A percentile compares a stretch with the other conserved stretches of the same genome.
Evolutionary conservation across 2,888 invertebrate genomes (phyloP).

Genomic region (Alitta virens): DNA sequence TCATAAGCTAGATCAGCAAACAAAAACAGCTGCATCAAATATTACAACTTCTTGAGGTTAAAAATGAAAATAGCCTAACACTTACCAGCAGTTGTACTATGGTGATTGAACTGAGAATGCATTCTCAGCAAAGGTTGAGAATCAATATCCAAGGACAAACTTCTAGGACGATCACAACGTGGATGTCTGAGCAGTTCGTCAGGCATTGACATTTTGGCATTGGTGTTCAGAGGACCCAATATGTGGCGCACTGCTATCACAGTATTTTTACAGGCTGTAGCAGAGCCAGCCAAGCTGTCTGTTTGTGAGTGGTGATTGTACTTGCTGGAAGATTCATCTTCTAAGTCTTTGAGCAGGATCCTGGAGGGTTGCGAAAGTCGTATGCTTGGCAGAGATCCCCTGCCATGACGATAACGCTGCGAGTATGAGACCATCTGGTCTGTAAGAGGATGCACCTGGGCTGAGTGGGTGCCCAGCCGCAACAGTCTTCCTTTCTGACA

Average conservation of each 20-base stretch:
- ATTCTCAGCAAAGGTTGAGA: conserved; percentile 6
- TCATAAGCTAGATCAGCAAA: no score
- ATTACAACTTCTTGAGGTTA: no score
- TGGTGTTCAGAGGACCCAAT: conserved; percentile 9
- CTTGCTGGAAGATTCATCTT: not conserved
- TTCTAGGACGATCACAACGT: conserved; percentile 8
- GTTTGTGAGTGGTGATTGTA: not conserved
- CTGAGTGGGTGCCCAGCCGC: not conserved
- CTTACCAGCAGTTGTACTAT: no score
- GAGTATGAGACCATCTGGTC: not conserved
- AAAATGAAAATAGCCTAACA: no score
- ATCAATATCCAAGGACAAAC: conserved; percentile 12
- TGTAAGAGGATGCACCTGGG: not conserved
- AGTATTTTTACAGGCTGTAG: not conserved
- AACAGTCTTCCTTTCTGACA: conserved; percentile 1
- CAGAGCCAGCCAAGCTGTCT: not conserved
- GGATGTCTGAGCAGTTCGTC: not conserved
- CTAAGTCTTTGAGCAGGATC: not conserved
- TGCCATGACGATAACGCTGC: not conserved
- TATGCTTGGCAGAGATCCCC: not conserved
- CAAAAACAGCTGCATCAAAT: no score
- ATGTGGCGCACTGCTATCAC: not conserved
- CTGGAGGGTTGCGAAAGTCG: not conserved
- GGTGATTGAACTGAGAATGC: no score
- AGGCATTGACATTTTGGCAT: not conserved